phyloP scores from a whole-genome alignment of 2,797 vertebrate species.

The Hippopotamyrus pictus region DNA sequence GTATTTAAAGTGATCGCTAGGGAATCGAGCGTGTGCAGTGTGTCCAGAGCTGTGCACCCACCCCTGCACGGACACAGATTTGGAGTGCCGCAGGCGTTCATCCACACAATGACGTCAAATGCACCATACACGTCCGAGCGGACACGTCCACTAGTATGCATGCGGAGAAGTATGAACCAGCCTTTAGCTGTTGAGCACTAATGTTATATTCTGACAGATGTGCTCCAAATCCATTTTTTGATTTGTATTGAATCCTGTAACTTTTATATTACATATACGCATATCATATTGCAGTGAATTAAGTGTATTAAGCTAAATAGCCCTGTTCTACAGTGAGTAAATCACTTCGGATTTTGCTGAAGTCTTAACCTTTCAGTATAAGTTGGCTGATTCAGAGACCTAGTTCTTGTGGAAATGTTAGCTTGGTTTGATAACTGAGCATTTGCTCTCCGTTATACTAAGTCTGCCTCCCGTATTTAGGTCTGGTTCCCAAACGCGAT shows the following conservation, averaged over 20 bases:
- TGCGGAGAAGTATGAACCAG: neutral
- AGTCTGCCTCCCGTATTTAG: conserved; percentile 38
- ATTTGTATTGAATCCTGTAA: neutral
- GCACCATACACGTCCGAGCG: neutral
- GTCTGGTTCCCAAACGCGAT: conserved; percentile 64
- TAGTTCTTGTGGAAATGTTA: neutral
- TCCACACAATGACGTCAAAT: neutral
- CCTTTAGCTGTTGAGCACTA: neutral
- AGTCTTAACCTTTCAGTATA: neutral
- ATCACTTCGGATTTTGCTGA: neutral
- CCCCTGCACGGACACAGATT: neutral
- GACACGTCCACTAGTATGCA: neutral
- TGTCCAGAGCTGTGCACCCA: neutral
- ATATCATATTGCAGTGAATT: neutral
- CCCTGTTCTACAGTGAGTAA: neutral
- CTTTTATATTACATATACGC: neutral
- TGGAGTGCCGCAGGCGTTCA: neutral
- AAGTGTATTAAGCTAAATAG: neutral
- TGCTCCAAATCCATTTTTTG: neutral
- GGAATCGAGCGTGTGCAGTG: neutral
- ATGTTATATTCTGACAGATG: neutral
- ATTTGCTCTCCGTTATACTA: neutral
- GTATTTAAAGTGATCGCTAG: neutral
- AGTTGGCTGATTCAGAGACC: neutral
- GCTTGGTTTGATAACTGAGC: neutral